Percentiles rank a stretch among this genome's conserved stretches.
Evolutionary conservation across 2,888 invertebrate species (phyloP).

Genomic region (Drosophila anomalata): DNA sequence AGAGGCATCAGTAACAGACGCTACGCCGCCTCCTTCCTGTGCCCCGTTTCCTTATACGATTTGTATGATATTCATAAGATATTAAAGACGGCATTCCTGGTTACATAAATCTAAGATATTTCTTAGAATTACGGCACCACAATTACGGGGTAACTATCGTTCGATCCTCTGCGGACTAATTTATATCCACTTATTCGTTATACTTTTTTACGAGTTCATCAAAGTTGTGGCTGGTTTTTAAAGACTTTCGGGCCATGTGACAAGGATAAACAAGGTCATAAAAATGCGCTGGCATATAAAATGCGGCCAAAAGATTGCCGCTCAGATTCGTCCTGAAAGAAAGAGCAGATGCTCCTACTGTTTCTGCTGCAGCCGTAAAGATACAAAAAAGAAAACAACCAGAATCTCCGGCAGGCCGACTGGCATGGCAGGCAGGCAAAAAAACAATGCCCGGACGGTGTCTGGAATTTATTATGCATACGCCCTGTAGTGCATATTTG

Average conservation of each 20-base stretch:
- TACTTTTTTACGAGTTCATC: slow-evolving; percentile 75
- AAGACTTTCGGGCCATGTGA: slow-evolving; percentile 66
- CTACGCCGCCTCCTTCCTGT: background rate
- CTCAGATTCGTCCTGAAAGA: slow-evolving; percentile 52
- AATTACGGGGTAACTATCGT: slow-evolving; percentile 24
- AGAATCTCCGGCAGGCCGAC: background rate
- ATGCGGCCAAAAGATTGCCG: slow-evolving; percentile 52
- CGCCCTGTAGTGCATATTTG: slow-evolving; percentile 77
- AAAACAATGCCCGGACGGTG: slow-evolving; percentile 55
- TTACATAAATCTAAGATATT: background rate
- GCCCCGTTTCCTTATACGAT: slow-evolving; percentile 3
- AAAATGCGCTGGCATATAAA: slow-evolving; percentile 46
- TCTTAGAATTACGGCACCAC: background rate
- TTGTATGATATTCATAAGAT: slow-evolving; percentile 8
- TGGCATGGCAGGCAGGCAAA: background rate
- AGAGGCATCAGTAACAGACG: slow-evolving; percentile 28
- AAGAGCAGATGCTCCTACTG: slow-evolving; percentile 22
- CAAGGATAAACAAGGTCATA: slow-evolving; percentile 78
- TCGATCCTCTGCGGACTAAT: slow-evolving; percentile 24
- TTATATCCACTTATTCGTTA: slow-evolving; percentile 37
- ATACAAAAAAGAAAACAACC: slow-evolving; percentile 4
- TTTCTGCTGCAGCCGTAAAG: slow-evolving; percentile 24
- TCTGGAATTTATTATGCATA: slow-evolving; percentile 75
- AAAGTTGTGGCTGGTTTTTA: slow-evolving; percentile 71
- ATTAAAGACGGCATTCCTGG: slow-evolving; percentile 12